Evolutionary conservation across 2,797 vertebrate genomes (phyloP), one percentile per base, ranked within the genome.

Genomic region (Denticeps clupeoides): DNA sequence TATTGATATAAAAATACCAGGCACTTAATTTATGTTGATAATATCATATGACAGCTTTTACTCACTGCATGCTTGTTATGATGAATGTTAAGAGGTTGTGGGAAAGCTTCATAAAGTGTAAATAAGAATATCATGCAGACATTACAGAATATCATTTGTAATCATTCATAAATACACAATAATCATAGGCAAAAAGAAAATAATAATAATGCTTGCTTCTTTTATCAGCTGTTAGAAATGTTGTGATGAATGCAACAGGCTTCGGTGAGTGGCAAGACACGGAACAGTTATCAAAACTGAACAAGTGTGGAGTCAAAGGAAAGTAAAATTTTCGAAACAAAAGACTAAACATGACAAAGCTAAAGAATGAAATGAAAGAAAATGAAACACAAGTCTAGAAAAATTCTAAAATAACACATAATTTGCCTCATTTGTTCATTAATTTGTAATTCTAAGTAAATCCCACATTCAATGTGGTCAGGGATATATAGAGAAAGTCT

Each of bases 401-500:
- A 24, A 60, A 59, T 56, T n/a, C 35, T 60, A 51, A 47, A 43
- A 21, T 12, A 25, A 43, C 10, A 42, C 32, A 26, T n/a, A n/a
- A n/a, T n/a, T n/a, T n/a, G n/a, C n/a, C n/a, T n/a, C n/a, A n/a
- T n/a, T n/a, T n/a, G n/a, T n/a, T n/a, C n/a, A n/a, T n/a, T n/a
- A n/a, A n/a, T n/a, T n/a, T n/a, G n/a, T n/a, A n/a, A n/a, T n/a
- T n/a, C 12, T 9, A 38, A 18, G 38, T 4, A 28, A 11, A 7
- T 9, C 18, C 35, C 18, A 16, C 21, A 7, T 41, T 46, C 45
- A 41, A 22, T 45, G 9, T 23, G 16, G 28, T 50, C 7, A 19
- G 25, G 13, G 28, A 16, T 58, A 59, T 80, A 94, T 90, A 0
- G 92, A 93, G 80, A 95, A 91, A 73, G 92, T 90, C 82, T 92